phyloP scores from a whole-genome alignment of 1,140 invertebrate genomes.

The Dolichoris vasculosae region DNA sequence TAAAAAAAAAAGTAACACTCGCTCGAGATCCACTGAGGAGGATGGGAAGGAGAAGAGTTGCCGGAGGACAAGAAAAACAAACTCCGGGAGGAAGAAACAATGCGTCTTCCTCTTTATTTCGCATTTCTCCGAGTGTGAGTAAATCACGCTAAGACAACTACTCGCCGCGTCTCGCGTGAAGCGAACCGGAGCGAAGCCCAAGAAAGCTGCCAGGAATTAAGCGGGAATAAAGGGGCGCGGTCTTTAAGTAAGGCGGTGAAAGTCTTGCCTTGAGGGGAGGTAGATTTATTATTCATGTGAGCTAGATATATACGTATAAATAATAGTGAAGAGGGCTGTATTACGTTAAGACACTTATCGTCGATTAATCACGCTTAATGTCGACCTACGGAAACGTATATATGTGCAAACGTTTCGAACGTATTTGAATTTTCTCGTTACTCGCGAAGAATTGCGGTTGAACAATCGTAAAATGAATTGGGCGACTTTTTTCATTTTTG shows the following conservation, averaged over 20 bases:
- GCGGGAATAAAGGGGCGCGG: conserved; percentile 7
- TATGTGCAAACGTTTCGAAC: not conserved
- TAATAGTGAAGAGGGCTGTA: not conserved
- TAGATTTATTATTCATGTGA: conserved; percentile 43
- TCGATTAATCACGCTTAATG: conserved; percentile 47
- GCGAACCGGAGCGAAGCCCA: not conserved
- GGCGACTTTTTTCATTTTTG: too few species aligned
- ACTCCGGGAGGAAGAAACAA: conserved; percentile 3
- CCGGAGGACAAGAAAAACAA: not conserved
- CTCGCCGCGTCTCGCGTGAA: not conserved
- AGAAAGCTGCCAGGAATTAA: conserved; percentile 34
- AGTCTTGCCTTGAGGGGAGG: conserved; percentile 9
- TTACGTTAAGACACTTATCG: conserved; percentile 39
- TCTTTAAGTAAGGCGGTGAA: conserved; percentile 15
- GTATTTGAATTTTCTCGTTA: too few species aligned
- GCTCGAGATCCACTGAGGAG: not conserved
- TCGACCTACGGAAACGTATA: not conserved
- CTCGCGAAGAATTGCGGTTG: too few species aligned
- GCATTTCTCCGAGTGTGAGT: conserved; percentile 12
- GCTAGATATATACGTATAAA: not conserved
- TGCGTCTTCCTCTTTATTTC: conserved; percentile 43
- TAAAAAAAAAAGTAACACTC: conserved; percentile 8
- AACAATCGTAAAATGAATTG: too few species aligned
- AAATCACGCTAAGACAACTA: conserved; percentile 46
- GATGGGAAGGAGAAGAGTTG: not conserved